Evolutionary conservation across 2,113 vertebrate genomes (phyloP).

Genomic region (Brachypteracias leptosomus): DNA sequence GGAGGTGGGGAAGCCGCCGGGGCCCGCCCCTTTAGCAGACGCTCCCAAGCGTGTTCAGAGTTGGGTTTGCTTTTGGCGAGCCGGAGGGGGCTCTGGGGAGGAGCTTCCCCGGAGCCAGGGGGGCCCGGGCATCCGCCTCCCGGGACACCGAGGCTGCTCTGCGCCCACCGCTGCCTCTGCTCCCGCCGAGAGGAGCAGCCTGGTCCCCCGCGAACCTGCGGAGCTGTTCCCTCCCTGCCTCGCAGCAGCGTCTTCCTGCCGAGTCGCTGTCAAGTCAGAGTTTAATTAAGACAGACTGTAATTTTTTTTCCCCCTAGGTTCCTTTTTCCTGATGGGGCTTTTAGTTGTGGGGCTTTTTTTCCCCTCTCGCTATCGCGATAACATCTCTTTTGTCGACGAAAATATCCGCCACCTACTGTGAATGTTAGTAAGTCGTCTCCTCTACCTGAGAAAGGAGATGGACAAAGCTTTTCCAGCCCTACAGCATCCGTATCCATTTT

Average conservation of each 20-base stretch:
- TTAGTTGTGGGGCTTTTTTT: neutral
- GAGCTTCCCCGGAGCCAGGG: neutral
- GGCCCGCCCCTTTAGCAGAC: neutral
- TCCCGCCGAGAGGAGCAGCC: too few species aligned
- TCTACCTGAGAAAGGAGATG: neutral
- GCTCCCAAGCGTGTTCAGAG: neutral
- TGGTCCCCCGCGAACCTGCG: too few species aligned
- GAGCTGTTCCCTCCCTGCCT: too few species aligned
- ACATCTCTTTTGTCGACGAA: neutral
- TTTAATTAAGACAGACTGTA: neutral
- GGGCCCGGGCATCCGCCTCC: neutral
- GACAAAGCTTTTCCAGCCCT: neutral
- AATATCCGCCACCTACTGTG: neutral
- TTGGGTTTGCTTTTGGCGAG: neutral
- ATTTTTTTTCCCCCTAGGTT: neutral
- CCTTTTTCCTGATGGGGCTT: neutral
- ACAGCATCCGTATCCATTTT: neutral
- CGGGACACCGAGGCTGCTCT: neutral
- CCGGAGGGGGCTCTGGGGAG: neutral
- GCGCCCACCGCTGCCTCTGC: neutral
- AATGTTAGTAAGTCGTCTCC: neutral
- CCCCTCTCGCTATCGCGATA: constrained; percentile 5
- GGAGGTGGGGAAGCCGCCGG: neutral
- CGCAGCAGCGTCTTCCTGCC: neutral
- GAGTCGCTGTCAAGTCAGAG: neutral